phyloP scores from a whole-genome alignment of 1,140 invertebrate species.

The Drosophila kohkoa region DNA sequence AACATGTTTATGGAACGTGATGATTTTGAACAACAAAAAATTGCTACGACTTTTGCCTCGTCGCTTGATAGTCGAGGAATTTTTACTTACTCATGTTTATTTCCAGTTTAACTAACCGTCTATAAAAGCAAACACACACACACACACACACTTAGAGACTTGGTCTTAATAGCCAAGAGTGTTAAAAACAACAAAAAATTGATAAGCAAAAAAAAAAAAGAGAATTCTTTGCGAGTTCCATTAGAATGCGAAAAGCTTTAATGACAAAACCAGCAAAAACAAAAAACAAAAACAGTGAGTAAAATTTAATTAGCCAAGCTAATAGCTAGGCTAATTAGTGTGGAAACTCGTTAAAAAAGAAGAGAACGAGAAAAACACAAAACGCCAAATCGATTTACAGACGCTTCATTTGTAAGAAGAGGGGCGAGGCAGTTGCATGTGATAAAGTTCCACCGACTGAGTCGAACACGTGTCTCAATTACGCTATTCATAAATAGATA shows the following conservation, averaged over 20 bases:
- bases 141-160: background rate
- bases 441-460: background rate
- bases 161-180: slow-evolving; percentile 26
- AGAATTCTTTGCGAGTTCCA: slow-evolving; percentile 27
- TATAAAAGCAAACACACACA: slow-evolving; percentile 48
- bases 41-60: slow-evolving; percentile 35
- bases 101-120: slow-evolving; percentile 75
- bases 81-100: slow-evolving; percentile 77
- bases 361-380: slow-evolving; percentile 19
- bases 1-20: slow-evolving; percentile 77
- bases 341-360: slow-evolving; percentile 54
- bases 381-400: slow-evolving; percentile 62
- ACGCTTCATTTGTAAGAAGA: background rate
- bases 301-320: slow-evolving; percentile 68
- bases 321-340: slow-evolving; percentile 72
- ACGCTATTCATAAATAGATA: slow-evolving; percentile 11
- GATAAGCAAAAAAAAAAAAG: slow-evolving; percentile 30
- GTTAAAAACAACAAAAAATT: slow-evolving; percentile 11
- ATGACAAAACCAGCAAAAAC: slow-evolving; percentile 20
- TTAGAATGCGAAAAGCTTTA: slow-evolving; percentile 17
- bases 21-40: slow-evolving; percentile 55
- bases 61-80: slow-evolving; percentile 69
- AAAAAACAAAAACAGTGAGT: slow-evolving; percentile 23
- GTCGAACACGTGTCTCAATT: slow-evolving; percentile 60
- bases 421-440: background rate